A percentile compares a stretch with the other conserved stretches of the same genome.
phyloP scores from a whole-genome alignment of 2,888 invertebrate genomes.

The Vannuccia rotundouncinata region DNA sequence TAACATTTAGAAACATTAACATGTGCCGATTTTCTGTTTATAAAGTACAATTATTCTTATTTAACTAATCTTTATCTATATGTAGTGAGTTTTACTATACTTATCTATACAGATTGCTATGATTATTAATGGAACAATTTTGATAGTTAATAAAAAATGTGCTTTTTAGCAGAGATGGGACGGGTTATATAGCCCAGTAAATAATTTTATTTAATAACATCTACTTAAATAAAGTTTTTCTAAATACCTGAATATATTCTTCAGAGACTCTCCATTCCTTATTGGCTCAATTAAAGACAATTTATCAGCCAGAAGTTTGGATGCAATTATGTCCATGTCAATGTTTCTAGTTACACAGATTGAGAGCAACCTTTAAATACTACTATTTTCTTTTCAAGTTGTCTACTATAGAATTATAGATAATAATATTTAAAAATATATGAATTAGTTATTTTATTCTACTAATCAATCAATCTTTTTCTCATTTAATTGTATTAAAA shows the following conservation, averaged over 20 bases:
- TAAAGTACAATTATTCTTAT: neutral
- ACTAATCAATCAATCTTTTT: too few species aligned
- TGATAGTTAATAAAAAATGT: neutral
- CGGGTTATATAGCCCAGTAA: neutral
- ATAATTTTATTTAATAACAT: neutral
- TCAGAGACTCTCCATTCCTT: neutral
- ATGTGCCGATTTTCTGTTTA: neutral
- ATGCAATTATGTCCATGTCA: neutral
- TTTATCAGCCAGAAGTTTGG: neutral
- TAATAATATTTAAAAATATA: too few species aligned
- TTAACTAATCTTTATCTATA: neutral
- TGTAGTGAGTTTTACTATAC: neutral
- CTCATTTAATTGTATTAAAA: too few species aligned
- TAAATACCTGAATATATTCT: neutral
- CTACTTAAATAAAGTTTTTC: neutral
- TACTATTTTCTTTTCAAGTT: too few species aligned
- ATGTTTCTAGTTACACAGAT: neutral
- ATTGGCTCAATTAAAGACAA: neutral
- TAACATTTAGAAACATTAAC: neutral
- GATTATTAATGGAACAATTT: neutral
- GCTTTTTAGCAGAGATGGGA: neutral
- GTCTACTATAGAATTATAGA: too few species aligned
- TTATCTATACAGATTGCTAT: neutral
- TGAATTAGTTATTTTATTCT: too few species aligned
- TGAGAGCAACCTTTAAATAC: too few species aligned